Evolutionary conservation across 35 echinoderm and acorn worm species (phyloP), one percentile per base, ranked within the genome.

Genomic region (Patiria miniata): DNA sequence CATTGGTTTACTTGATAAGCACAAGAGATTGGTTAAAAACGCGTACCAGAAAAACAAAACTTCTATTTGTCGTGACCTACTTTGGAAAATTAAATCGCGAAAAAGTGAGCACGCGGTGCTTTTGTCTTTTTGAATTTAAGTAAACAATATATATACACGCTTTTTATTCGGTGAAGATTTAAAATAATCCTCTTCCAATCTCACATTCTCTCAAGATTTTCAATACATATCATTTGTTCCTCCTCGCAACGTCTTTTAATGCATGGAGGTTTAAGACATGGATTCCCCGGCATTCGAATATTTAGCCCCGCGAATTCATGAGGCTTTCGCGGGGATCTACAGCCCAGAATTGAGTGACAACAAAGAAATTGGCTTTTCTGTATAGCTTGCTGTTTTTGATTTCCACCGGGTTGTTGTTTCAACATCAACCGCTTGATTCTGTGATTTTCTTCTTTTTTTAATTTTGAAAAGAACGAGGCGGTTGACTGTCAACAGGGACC

Each of bases 271-370:
- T 34, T 73, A 26, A 73, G 26, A 23, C 26, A 14, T 2, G 65
- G 65, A 26, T 73, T 73, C 29, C 19, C 21, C 26, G 34, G 65
- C 65, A 73, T 73, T 26, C 65, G 65, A 30, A 73, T 10, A 73
- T 36, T 73, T 73, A 73, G 65, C 65, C 65, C 29, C 65, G 65
- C 34, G 65, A 73, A 73, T 73, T 73, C 65, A 73, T 73, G 65
- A 73, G 65, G 65, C 65, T 73, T 73, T 14, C 65, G 42, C 42
- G 42, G 4, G 42, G 42, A 47, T 47, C 12, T 47, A 47, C 19
- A 73, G 65, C 58, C 4, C 14, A 30, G 34, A 10, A 73, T 28
- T 73, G 65, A 73, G 21, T 73, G 65, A 73, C 65, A 73, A 73
- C 65, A 73, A 73, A 73, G 65, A 73, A 73, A 73, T 73, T 73